phyloP scores from a whole-genome alignment of 2,888 invertebrate species.

The Venustoraphidia nigricollis region DNA sequence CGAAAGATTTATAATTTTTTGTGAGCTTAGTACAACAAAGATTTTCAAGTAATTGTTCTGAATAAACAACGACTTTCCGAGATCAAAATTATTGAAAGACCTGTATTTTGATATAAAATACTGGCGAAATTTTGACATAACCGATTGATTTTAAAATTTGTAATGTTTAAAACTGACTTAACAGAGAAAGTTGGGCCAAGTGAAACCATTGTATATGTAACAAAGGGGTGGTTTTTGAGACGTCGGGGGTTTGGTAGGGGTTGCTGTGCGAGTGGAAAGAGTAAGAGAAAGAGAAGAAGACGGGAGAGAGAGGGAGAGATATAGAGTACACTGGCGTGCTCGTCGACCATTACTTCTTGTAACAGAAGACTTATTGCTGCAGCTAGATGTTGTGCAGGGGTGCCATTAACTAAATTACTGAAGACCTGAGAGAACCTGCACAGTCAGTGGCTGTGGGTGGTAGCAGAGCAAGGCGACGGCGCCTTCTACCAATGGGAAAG shows the following conservation, averaged over 20 bases:
- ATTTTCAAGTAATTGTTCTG: too few relatives aligned
- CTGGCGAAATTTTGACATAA: too few relatives aligned
- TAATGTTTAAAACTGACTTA: too few relatives aligned
- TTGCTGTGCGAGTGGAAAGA: background rate
- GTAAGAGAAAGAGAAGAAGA: background rate
- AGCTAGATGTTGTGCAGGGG: constrained; percentile 14
- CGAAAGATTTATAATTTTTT: too few relatives aligned
- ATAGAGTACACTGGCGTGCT: constrained; percentile 23
- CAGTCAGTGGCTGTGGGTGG: background rate
- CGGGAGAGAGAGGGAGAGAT: background rate
- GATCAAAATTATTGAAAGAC: too few relatives aligned
- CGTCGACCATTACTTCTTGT: constrained; percentile 33
- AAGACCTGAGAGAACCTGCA: constrained; percentile 11
- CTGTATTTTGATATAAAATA: too few relatives aligned
- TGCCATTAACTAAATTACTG: constrained; percentile 32
- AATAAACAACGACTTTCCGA: too few relatives aligned
- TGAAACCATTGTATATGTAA: background rate
- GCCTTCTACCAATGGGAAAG: too few relatives aligned
- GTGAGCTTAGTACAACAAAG: too few relatives aligned
- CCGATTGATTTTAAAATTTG: too few relatives aligned
- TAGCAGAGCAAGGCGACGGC: too few relatives aligned
- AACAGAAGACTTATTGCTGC: constrained; percentile 17
- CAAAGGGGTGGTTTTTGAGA: background rate
- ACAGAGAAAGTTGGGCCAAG: too few relatives aligned
- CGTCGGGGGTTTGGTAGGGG: background rate